These are phyloP conservation scores for Sphaerophoria rueppellii DNA, from an alignment of 2,888 invertebrate genomes.

Conservation along the genomic window DNA sequence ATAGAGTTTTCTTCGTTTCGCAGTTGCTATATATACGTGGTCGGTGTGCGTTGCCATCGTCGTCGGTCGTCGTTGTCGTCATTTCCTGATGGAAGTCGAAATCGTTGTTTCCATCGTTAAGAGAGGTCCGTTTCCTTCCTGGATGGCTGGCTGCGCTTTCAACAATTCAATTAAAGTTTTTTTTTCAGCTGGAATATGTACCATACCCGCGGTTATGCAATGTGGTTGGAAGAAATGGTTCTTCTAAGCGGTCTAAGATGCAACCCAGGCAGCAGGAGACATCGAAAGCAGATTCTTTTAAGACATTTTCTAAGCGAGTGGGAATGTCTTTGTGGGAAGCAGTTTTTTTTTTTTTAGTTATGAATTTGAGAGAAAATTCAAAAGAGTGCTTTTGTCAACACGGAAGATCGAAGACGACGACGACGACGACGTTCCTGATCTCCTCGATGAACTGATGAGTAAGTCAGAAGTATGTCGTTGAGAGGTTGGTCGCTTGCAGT, in stretches of 20 bases:
- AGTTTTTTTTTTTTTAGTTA: slow-evolving; percentile 22
- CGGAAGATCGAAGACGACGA: background rate
- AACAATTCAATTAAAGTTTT: slow-evolving; percentile 67
- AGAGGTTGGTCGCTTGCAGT: background rate
- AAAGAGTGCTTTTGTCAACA: slow-evolving; percentile 13
- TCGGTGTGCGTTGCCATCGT: background rate
- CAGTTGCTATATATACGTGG: background rate
- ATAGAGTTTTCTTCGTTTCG: slow-evolving; percentile 51
- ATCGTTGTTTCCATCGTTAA: background rate
- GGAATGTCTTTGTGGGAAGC: slow-evolving; percentile 24
- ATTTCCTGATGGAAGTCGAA: no score
- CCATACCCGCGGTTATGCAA: background rate
- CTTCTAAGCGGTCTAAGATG: slow-evolving; percentile 27
- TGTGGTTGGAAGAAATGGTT: slow-evolving; percentile 9
- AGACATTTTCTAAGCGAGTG: no score
- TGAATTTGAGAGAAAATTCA: slow-evolving; percentile 48
- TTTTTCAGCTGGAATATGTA: slow-evolving; percentile 24
- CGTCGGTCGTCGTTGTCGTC: background rate
- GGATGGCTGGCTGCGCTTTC: slow-evolving; percentile 54
- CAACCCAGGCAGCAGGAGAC: slow-evolving; percentile 6
- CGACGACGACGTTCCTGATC: background rate
- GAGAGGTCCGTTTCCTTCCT: slow-evolving; percentile 25
- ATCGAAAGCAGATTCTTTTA: background rate
- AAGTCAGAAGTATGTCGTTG: slow-evolving; percentile 48
- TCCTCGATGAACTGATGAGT: slow-evolving; percentile 40